phyloP scores from a whole-genome alignment of 23 tunicate species.

The Phallusia fumigata region DNA sequence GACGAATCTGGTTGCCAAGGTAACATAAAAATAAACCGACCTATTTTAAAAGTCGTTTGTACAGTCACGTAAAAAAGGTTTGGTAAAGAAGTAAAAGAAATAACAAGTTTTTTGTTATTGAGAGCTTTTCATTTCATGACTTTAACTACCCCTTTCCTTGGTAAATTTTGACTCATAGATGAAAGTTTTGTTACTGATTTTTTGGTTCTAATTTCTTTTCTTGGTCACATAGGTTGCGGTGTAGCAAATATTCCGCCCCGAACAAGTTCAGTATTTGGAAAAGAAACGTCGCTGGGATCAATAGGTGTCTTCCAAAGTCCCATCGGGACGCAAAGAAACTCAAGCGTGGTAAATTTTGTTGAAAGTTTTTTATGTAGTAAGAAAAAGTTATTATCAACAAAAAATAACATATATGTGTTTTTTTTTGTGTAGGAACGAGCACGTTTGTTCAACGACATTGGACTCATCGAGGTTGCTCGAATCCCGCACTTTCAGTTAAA shows the following conservation, averaged over 20 bases:
- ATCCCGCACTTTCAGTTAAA: conserved; percentile 2
- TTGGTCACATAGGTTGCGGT: conserved; percentile 23
- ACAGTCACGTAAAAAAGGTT: no score
- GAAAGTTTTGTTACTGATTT: neutral
- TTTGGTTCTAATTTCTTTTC: no score
- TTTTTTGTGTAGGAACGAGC: no score
- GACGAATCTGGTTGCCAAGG: conserved; percentile 11
- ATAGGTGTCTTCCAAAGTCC: neutral
- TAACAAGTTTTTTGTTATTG: no score
- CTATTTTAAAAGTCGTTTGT: neutral
- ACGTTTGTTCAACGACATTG: neutral
- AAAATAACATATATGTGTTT: no score
- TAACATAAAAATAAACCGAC: neutral
- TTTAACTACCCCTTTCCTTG: neutral
- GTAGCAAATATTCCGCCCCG: neutral
- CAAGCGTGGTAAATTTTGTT: neutral
- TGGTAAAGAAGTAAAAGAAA: no score
- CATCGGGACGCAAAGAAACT: neutral
- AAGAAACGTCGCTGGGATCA: neutral
- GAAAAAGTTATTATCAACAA: no score
- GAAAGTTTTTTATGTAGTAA: no score
- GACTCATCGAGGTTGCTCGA: neutral
- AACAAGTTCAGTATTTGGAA: conserved; percentile 23
- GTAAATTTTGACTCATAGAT: neutral
- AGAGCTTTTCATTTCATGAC: neutral